Percentiles rank a stretch among this genome's conserved stretches.
These are phyloP conservation scores for Diadema setosum DNA, from an alignment of 35 echinoderm and acorn worm genomes.

Conservation along the genomic window DNA sequence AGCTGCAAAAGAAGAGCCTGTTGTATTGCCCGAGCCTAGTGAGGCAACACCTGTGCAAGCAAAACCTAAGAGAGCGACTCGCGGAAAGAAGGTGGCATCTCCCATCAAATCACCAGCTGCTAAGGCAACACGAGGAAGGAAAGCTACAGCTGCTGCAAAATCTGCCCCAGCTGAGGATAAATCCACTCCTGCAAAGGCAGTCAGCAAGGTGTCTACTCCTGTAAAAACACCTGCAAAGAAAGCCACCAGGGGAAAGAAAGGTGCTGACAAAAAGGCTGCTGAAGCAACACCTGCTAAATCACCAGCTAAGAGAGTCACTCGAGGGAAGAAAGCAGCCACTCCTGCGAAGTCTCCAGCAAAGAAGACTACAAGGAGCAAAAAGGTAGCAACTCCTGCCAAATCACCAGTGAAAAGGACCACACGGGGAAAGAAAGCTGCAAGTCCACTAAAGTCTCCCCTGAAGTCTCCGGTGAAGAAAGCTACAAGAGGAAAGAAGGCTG, in stretches of 20 bases:
- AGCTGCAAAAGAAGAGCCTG: too few species aligned
- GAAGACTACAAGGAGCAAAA: not conserved
- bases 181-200: not conserved
- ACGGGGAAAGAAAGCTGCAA: not conserved
- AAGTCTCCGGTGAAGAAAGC: not conserved
- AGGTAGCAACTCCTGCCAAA: slow-evolving; percentile 1
- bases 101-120: not conserved
- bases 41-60: too few species aligned
- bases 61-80: too few species aligned
- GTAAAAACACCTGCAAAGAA: not conserved
- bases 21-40: too few species aligned
- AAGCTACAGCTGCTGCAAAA: not conserved
- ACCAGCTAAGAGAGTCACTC: not conserved
- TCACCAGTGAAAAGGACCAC: not conserved
- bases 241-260: slow-evolving; percentile 6
- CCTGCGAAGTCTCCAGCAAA: slow-evolving; percentile 40
- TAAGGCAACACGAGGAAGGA: slow-evolving; percentile 20
- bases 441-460: not conserved
- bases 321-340: not conserved
- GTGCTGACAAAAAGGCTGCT: not conserved
- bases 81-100: not conserved
- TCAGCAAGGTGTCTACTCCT: not conserved
- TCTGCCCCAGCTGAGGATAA: not conserved
- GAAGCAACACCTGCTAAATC: not conserved
- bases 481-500: slow-evolving; percentile 13